phyloP scores from a whole-genome alignment of 2,113 vertebrate genomes.

The Numenius arquata region DNA sequence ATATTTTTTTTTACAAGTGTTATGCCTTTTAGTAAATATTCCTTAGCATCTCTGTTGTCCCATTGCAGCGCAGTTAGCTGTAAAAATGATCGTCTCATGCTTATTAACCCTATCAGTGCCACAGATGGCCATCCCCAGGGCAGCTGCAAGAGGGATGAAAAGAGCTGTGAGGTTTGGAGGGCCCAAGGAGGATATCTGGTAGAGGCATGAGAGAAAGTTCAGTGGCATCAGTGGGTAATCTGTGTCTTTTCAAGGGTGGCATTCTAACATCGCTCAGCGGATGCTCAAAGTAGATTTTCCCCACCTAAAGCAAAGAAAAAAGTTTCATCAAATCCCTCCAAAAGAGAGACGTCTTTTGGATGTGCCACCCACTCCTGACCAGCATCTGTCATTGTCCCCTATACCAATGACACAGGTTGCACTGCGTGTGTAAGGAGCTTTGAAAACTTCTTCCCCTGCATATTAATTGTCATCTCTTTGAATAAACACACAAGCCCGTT shows the following conservation, averaged over 20 bases:
- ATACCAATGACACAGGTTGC: too few relatives aligned
- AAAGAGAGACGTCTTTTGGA: neutral
- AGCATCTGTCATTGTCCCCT: neutral
- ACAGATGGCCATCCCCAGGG: neutral
- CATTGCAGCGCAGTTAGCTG: neutral
- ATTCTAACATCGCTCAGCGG: neutral
- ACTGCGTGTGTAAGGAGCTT: neutral
- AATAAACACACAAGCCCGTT: neutral
- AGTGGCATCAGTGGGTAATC: neutral
- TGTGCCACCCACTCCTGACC: neutral
- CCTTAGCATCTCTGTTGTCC: neutral
- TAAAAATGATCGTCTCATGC: neutral
- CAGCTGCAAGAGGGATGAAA: neutral
- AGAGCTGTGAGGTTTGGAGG: neutral
- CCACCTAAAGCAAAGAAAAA: neutral
- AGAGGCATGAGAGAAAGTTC: neutral
- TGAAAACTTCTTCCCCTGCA: neutral
- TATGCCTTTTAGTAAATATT: slow-evolving; percentile 44
- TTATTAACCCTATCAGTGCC: neutral
- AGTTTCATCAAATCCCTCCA: neutral
- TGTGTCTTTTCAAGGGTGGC: neutral
- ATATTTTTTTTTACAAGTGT: neutral
- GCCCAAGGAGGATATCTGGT: neutral
- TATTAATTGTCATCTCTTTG: neutral
- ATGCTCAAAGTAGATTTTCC: neutral